Evolutionary conservation across 2,888 invertebrate genomes (phyloP).

Genomic region (Steinernema scapterisci): DNA sequence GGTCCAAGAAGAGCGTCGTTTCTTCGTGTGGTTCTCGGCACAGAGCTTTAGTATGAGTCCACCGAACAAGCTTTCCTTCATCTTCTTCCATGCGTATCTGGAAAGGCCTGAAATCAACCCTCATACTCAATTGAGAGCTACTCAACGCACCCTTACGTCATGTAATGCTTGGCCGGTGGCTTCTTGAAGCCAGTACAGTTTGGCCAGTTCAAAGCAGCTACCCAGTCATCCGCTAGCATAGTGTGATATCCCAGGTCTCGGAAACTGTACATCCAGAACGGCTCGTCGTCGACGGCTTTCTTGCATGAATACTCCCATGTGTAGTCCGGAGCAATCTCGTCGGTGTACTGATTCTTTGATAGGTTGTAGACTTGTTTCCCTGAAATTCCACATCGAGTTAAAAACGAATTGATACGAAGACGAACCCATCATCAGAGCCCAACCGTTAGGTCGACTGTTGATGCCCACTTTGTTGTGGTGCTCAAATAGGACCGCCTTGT

Average conservation of each 20-base stretch:
- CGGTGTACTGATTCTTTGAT: not conserved
- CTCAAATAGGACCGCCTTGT: not conserved
- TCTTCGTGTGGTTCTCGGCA: not conserved
- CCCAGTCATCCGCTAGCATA: conserved; percentile 15
- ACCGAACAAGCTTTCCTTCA: not conserved
- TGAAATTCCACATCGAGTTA: not conserved
- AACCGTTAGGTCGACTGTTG: not conserved
- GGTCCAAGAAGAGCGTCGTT: not conserved
- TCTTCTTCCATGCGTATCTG: not conserved
- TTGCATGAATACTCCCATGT: not conserved
- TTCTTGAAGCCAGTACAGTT: conserved; percentile 27
- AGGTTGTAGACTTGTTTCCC: conserved; percentile 14
- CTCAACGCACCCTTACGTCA: conserved; percentile 14
- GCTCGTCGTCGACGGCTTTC: not conserved
- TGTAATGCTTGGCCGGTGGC: conserved; percentile 33
- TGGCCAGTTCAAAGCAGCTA: conserved; percentile 9
- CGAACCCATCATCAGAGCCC: not conserved
- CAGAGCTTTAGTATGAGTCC: not conserved
- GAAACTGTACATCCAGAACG: conserved; percentile 4
- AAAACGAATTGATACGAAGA: not conserved
- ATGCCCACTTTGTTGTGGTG: not conserved
- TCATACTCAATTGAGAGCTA: not conserved
- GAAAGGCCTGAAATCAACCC: not conserved
- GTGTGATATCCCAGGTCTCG: conserved; percentile 9
- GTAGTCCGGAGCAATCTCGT: not conserved